phyloP scores from a whole-genome alignment of 1,140 invertebrate genomes.

The Ericerus pela region DNA sequence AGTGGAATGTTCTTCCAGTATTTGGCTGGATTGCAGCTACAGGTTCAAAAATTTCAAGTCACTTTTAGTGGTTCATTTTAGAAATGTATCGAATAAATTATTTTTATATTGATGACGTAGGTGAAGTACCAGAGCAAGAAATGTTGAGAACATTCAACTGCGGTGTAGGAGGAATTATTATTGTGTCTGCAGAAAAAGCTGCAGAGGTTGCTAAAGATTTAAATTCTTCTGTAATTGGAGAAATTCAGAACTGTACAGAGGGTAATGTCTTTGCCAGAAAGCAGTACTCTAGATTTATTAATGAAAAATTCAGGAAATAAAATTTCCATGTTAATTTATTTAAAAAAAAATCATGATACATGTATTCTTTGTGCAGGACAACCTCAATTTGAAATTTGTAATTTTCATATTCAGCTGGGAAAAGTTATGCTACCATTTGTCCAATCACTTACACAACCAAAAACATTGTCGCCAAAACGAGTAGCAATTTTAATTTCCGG shows the following conservation, averaged over 20 bases:
- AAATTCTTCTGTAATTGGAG: constrained; percentile 33
- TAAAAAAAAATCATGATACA: too few relatives aligned
- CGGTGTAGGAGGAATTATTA: constrained; percentile 73
- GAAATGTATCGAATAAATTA: too few relatives aligned
- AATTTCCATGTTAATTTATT: too few relatives aligned
- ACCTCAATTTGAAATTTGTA: constrained; percentile 43
- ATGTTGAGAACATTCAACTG: constrained; percentile 88
- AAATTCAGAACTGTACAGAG: too few relatives aligned
- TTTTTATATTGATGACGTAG: constrained; percentile 33
- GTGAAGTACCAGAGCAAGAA: constrained; percentile 52
- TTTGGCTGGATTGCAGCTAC: constrained; percentile 45
- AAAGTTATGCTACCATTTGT: constrained; percentile 38
- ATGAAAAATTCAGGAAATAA: constrained; percentile 30
- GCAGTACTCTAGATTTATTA: too few relatives aligned
- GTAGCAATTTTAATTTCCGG: constrained; percentile 87
- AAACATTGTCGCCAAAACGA: constrained; percentile 33
- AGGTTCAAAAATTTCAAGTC: too few relatives aligned
- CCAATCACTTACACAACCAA: constrained; percentile 27
- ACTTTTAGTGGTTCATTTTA: too few relatives aligned
- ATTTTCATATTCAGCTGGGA: constrained; percentile 47
- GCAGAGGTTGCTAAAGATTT: constrained; percentile 28
- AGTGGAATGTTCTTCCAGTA: constrained; percentile 58
- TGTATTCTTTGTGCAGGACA: constrained; percentile 26
- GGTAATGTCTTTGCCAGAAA: too few relatives aligned
- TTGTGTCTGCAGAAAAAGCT: constrained; percentile 46